These are phyloP conservation scores for Rhea pennata DNA, from an alignment of 2,113 vertebrate genomes.

Conservation along the genomic window DNA sequence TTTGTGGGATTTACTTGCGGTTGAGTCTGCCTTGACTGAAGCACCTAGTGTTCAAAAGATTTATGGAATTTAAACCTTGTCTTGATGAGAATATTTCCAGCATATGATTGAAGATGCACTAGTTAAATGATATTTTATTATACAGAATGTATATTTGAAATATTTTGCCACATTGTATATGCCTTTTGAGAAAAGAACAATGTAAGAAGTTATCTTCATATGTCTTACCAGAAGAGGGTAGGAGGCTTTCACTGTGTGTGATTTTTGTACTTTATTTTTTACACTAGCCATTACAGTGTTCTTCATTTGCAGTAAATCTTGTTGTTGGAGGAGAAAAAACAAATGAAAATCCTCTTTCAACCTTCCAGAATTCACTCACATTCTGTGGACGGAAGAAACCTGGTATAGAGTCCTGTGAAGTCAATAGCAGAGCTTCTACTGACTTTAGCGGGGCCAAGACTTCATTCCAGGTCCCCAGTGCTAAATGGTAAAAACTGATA, in stretches of 20 bases:
- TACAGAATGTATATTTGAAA: constrained; percentile 65
- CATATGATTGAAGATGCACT: constrained; percentile 56
- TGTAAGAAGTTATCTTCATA: constrained; percentile 51
- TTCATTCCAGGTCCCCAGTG: neutral
- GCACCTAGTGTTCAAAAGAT: constrained; percentile 41
- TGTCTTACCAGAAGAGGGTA: constrained; percentile 51
- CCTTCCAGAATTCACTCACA: constrained; percentile 3
- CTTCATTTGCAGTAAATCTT: constrained; percentile 34
- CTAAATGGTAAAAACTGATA: neutral
- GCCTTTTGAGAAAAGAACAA: constrained; percentile 61
- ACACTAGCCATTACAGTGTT: constrained; percentile 42
- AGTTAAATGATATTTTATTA: constrained; percentile 68
- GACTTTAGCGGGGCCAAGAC: neutral
- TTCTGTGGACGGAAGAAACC: constrained; percentile 2
- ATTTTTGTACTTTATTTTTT: constrained; percentile 46
- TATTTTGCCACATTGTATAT: constrained; percentile 66
- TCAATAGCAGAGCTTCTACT: neutral
- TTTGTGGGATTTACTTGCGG: constrained; percentile 41
- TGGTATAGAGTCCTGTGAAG: neutral
- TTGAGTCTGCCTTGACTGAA: constrained; percentile 54
- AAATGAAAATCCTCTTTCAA: neutral
- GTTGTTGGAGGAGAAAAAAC: neutral
- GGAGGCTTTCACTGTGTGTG: constrained; percentile 52
- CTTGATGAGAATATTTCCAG: constrained; percentile 59
- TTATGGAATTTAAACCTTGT: constrained; percentile 43